A percentile compares a stretch with the other conserved stretches of the same genome.
These are phyloP conservation scores for Phainopepla nitens DNA, from an alignment of 2,113 vertebrate genomes.

Conservation along the genomic window DNA sequence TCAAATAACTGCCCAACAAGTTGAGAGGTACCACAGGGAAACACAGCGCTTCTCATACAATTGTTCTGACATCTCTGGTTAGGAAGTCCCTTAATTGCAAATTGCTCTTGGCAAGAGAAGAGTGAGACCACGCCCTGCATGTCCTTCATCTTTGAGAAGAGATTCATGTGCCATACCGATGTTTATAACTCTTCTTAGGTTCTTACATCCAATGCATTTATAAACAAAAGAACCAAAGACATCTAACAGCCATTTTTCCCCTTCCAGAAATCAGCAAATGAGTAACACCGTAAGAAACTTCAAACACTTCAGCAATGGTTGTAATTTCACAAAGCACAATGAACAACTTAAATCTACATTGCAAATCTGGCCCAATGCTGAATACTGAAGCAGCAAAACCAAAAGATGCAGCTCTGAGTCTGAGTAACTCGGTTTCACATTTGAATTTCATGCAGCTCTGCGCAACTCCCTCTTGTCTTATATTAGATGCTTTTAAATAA, in stretches of 20 bases:
- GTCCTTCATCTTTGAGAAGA: accelerated
- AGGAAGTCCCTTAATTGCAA: neutral
- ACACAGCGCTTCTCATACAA: neutral
- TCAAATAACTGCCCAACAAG: neutral
- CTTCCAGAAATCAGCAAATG: neutral
- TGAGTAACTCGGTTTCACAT: accelerated
- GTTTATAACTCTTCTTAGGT: neutral
- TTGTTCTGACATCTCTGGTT: neutral
- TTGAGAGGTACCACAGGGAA: neutral
- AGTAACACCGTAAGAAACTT: neutral
- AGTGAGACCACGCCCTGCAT: neutral
- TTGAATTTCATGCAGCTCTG: neutral
- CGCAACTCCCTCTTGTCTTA: neutral
- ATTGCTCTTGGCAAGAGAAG: neutral
- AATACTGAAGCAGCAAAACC: neutral
- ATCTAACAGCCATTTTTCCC: neutral
- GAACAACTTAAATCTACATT: neutral
- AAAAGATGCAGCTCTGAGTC: neutral
- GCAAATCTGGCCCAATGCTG: neutral
- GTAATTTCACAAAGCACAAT: neutral
- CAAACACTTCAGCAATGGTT: neutral
- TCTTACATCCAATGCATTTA: neutral
- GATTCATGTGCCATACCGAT: neutral
- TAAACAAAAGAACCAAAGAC: neutral
- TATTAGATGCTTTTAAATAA: neutral